These are phyloP conservation scores for Corbicula japonica DNA, from an alignment of 2,888 invertebrate genomes.

Conservation along the genomic window DNA sequence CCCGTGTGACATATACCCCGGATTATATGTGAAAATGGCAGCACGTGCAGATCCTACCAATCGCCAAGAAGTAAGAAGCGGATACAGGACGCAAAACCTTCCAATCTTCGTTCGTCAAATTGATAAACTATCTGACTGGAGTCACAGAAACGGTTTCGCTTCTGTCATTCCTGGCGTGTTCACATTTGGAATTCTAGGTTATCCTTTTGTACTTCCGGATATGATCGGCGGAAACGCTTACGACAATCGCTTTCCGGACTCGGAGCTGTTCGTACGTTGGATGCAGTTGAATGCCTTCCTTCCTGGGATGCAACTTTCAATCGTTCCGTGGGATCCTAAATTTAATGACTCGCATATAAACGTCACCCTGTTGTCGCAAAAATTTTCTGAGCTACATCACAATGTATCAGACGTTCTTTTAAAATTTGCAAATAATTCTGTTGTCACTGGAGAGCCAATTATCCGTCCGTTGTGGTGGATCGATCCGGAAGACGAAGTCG, in stretches of 20 bases:
- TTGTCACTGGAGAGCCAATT: constrained; percentile 90
- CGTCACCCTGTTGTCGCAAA: constrained; percentile 66
- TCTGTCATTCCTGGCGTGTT: constrained; percentile 93
- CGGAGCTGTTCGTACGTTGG: constrained; percentile 92
- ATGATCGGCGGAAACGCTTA: constrained; percentile 89
- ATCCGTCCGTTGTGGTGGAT: constrained; percentile 96
- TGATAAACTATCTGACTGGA: constrained; percentile 96
- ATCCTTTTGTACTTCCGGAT: constrained; percentile 95
- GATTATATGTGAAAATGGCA: constrained; percentile 73
- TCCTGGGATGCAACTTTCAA: constrained; percentile 95
- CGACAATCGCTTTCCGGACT: constrained; percentile 68
- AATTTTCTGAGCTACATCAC: constrained; percentile 74
- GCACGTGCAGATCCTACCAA: constrained; percentile 80
- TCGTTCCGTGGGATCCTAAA: constrained; percentile 87
- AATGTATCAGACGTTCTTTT: constrained; percentile 73
- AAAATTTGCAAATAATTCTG: constrained; percentile 74
- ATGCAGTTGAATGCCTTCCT: constrained; percentile 94
- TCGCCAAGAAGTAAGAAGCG: constrained; percentile 95
- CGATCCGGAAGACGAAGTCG: constrained; percentile 93
- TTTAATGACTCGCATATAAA: constrained; percentile 29
- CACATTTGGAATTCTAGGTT: constrained; percentile 88
- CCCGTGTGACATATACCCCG: constrained; percentile 75
- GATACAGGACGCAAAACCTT: constrained; percentile 93
- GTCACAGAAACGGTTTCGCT: constrained; percentile 90
- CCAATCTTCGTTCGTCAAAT: constrained; percentile 93